Evolutionary conservation across 2,113 vertebrate species (phyloP), one percentile per base, ranked within the genome.

Genomic region (Polyodon spathula): DNA sequence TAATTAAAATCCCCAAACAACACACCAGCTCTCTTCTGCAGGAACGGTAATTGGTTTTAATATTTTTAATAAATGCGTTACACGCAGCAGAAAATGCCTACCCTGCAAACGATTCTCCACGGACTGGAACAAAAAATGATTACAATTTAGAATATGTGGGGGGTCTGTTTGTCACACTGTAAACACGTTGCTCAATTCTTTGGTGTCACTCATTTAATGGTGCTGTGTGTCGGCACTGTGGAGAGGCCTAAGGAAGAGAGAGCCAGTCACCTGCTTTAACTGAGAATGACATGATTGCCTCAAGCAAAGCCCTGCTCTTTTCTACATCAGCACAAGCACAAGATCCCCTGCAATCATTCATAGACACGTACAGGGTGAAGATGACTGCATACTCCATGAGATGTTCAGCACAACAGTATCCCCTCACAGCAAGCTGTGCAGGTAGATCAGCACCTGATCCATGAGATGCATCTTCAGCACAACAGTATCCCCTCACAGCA

Each of bases 121-220:
- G 37, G 42, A 27, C 37, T 37, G 42, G 62, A 27, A 2, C 40
- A 48, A 17, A 71, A 65, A 63, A 68, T 69, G 70, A 74, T 62
- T 66, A 15, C 40, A 61, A 15, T 63, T 52, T 62, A 64, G 56
- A 7, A 27, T 6, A 15, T 37, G 12, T 17, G 11, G 6, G 12
- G 1, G 10, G 1, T 4, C 46, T 5, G 15, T 6, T 16, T 66
- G 52, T 37, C 3, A 61, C 70, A 54, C 51, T 68, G 65, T 56
- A 68, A 76, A 67, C 54, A 68, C n/a, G 65, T 71, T 61, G 70
- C 67, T 48, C 80, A 71, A 59, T 77, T 76, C 64, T 71, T 55
- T 6, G 11, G 60, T 74, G 73, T 71, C 66, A 68, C 50, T 76
- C 66, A 69, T 70, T 58, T 71, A 63, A 66, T 60, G 63, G 64